Evolutionary conservation across 2,888 invertebrate species (phyloP).

Genomic region (Troides oblongomaculatus): DNA sequence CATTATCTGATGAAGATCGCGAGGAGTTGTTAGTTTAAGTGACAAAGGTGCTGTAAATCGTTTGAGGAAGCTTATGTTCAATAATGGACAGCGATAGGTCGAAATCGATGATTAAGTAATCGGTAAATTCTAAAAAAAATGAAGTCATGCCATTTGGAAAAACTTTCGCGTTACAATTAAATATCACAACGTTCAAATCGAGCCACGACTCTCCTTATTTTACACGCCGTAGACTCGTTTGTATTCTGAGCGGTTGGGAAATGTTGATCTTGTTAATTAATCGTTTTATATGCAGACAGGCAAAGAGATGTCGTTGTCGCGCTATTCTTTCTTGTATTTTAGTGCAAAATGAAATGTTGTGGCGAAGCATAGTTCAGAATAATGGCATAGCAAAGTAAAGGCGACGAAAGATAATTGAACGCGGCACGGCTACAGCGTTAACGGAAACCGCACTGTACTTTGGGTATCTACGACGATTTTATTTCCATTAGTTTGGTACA

Average conservation of each 20-base stretch:
- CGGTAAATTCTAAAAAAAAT: no score
- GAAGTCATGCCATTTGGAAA: constrained; percentile 13
- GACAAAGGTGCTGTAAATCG: no score
- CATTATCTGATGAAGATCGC: no score
- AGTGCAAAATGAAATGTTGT: constrained; percentile 12
- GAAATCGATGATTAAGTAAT: no score
- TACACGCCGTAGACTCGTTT: constrained; percentile 34
- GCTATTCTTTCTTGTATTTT: constrained; percentile 46
- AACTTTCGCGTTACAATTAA: constrained; percentile 20
- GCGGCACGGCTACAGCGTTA: constrained; percentile 15
- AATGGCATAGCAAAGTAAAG: constrained; percentile 18
- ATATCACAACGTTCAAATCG: constrained; percentile 20
- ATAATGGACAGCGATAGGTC: no score
- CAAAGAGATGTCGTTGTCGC: constrained; percentile 45
- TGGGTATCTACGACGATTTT: constrained; percentile 14
- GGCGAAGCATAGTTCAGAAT: constrained; percentile 17
- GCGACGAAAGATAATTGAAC: constrained; percentile 26
- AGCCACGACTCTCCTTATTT: constrained; percentile 23
- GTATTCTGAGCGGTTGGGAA: constrained; percentile 56
- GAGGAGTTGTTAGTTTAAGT: no score
- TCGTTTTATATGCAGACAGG: constrained; percentile 69
- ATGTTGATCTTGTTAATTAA: constrained; percentile 72
- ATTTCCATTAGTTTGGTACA: constrained; percentile 12
- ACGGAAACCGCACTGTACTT: constrained; percentile 27
- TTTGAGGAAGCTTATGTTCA: no score